These are phyloP conservation scores for Cecropterus lyciades DNA, from an alignment of 1,140 invertebrate genomes.

Conservation along the genomic window DNA sequence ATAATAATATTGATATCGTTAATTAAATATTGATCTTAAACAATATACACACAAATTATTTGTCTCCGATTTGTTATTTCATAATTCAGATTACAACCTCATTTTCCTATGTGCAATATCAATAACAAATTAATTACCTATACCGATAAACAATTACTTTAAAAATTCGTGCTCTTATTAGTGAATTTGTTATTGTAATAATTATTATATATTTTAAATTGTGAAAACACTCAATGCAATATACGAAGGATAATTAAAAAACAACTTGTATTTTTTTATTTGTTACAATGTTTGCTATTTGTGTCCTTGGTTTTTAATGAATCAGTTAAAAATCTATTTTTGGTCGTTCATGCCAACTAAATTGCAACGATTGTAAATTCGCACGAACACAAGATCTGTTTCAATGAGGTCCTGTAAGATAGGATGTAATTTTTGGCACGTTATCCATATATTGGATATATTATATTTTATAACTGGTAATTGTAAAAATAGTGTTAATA, in stretches of 20 bases:
- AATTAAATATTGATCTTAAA: constrained; percentile 70
- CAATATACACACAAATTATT: constrained; percentile 82
- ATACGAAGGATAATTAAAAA: constrained; percentile 38
- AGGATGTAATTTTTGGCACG: constrained; percentile 31
- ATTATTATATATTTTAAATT: constrained; percentile 42
- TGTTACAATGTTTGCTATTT: constrained; percentile 42
- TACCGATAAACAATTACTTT: constrained; percentile 44
- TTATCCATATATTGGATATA: constrained; percentile 33
- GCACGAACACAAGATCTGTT: constrained; percentile 16
- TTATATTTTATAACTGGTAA: constrained; percentile 25
- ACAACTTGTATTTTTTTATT: constrained; percentile 26
- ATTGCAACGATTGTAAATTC: constrained; percentile 13
- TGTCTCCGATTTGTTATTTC: constrained; percentile 68
- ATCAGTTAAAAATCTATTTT: constrained; percentile 35
- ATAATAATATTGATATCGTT: constrained; percentile 55
- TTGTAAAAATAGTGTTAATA: constrained; percentile 34
- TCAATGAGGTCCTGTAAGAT: constrained; percentile 8
- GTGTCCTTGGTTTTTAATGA: constrained; percentile 36
- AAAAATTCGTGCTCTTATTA: constrained; percentile 53
- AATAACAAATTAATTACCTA: constrained; percentile 36
- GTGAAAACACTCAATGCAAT: constrained; percentile 46
- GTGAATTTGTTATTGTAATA: constrained; percentile 46
- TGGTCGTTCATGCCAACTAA: constrained; percentile 22
- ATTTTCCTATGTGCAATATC: constrained; percentile 78
- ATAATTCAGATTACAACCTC: constrained; percentile 78